These are phyloP conservation scores for Drosophila birchii DNA, from an alignment of 2,888 invertebrate genomes.

Conservation along the genomic window DNA sequence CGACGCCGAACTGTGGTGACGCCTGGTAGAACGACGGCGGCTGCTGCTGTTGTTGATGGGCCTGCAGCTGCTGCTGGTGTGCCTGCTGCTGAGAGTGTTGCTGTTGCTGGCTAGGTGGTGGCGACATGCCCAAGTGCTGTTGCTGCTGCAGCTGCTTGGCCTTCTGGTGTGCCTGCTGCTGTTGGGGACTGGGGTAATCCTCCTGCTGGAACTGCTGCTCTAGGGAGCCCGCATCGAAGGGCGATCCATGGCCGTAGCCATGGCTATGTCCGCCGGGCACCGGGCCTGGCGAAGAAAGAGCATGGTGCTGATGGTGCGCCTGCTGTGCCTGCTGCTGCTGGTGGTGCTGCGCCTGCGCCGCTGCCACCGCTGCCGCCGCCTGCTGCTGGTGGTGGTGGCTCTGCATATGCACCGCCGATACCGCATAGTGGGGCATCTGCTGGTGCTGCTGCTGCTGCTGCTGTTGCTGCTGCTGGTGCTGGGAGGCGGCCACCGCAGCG, in stretches of 20 bases:
- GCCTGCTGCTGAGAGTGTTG: constrained; percentile 87
- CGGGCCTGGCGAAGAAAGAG: constrained; percentile 84
- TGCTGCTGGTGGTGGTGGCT: constrained; percentile 80
- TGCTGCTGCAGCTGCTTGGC: constrained; percentile 82
- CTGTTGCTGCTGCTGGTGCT: constrained; percentile 71
- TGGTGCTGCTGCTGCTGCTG: constrained; percentile 63
- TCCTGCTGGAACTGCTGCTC: constrained; percentile 85
- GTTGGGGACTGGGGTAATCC: constrained; percentile 72
- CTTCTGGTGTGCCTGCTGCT: constrained; percentile 58
- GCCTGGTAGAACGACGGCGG: constrained; percentile 87
- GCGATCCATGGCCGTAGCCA: constrained; percentile 79
- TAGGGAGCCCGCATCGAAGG: constrained; percentile 84
- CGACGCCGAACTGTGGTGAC: constrained; percentile 89
- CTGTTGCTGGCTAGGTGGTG: constrained; percentile 87
- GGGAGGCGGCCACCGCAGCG: constrained; percentile 80
- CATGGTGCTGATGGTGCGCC: constrained; percentile 76
- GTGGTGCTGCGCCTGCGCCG: constrained; percentile 75
- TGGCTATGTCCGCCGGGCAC: constrained; percentile 69
- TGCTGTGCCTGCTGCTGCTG: constrained; percentile 58
- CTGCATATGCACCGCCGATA: constrained; percentile 83
- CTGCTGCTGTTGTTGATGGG: constrained; percentile 86
- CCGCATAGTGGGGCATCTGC: constrained; percentile 81
- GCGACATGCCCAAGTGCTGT: constrained; percentile 85
- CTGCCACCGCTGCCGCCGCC: constrained; percentile 20
- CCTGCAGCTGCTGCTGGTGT: constrained; percentile 84